These are phyloP conservation scores for Poeciliopsis paucimaculata DNA, from an alignment of 2,797 vertebrate species.

Conservation along the genomic window DNA sequence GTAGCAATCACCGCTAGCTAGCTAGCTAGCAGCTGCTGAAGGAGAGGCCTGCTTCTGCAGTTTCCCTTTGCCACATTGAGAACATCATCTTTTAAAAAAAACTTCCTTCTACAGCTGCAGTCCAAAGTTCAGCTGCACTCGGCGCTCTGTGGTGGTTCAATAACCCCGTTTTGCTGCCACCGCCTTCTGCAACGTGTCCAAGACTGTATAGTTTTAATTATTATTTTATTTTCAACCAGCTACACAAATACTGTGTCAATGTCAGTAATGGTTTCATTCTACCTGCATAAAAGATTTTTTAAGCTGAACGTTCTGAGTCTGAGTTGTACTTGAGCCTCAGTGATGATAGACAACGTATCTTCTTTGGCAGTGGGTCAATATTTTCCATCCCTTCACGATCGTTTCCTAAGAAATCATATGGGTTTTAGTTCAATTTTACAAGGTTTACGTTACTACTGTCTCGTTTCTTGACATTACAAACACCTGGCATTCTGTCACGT, in stretches of 20 bases:
- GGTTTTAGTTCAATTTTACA: neutral
- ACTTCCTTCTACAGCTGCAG: neutral
- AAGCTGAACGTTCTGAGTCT: neutral
- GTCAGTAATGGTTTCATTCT: neutral
- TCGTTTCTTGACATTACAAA: neutral
- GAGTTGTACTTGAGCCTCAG: neutral
- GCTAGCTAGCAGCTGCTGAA: neutral
- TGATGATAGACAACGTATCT: neutral
- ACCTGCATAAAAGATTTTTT: neutral
- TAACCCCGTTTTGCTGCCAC: neutral
- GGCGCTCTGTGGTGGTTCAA: neutral
- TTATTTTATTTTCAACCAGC: neutral
- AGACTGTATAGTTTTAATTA: neutral
- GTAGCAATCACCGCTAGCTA: neutral
- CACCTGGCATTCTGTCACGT: neutral
- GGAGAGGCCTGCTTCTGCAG: neutral
- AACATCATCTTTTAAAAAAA: neutral
- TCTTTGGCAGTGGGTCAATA: neutral
- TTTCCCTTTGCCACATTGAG: neutral
- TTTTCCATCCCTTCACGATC: neutral
- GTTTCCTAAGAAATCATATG: neutral
- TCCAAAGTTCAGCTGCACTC: neutral
- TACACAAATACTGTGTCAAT: neutral
- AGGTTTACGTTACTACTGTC: neutral
- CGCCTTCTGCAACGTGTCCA: neutral